Evolutionary conservation across 2,797 vertebrate species (phyloP).

Genomic region (Lepilemur septentrionalis): DNA sequence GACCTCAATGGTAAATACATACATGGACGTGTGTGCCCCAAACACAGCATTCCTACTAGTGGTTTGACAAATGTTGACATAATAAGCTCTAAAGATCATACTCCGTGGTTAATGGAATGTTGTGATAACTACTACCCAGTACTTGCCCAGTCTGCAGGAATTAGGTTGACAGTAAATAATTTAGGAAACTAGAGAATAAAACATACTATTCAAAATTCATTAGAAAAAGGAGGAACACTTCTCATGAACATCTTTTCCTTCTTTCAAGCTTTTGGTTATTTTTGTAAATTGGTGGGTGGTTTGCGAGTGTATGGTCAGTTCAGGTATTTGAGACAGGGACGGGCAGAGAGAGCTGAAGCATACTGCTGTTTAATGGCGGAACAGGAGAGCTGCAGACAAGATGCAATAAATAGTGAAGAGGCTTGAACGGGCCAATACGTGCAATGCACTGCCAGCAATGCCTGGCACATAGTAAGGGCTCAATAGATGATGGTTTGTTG

Average conservation of each 20-base stretch:
- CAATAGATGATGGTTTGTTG: not conserved
- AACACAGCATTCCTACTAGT: not conserved
- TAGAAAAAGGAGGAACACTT: not conserved
- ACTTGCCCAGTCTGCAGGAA: not conserved
- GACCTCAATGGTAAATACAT: not conserved
- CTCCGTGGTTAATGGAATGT: not conserved
- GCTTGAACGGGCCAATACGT: not conserved
- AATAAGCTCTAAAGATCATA: not conserved
- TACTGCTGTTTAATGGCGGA: not conserved
- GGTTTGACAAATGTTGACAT: not conserved
- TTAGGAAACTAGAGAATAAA: not conserved
- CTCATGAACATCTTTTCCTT: not conserved
- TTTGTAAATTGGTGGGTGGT: not conserved
- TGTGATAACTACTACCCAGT: not conserved
- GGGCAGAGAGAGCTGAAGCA: not conserved
- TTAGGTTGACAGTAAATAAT: not conserved
- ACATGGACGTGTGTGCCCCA: not conserved
- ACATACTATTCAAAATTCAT: not conserved
- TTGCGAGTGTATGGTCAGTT: not conserved
- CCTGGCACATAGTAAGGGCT: not conserved
- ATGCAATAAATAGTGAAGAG: not conserved
- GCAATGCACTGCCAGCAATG: not conserved
- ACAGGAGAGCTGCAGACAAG: not conserved
- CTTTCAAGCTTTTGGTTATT: not conserved
- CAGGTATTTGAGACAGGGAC: not conserved